Base-by-base conservation (phyloP, 1,140 invertebrate genomes). In the Drosophila quadrilineata region DNA sequence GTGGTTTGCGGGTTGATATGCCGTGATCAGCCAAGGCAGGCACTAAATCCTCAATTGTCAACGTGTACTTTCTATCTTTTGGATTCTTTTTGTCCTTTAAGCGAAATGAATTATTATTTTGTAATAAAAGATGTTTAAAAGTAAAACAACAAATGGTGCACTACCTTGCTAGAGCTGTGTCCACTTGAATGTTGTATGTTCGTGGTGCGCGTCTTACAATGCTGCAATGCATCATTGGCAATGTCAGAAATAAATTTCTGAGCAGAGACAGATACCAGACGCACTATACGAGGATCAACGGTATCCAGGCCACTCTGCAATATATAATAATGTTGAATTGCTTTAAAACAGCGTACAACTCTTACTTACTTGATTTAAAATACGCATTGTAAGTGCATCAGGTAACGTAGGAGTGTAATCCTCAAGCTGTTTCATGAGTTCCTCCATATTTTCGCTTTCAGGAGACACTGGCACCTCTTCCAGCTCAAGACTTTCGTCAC, bases 211-310 rank as follows among this genome's bases (percentile, higher is more conserved):
- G 96, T 96, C 90, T 98, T 98, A 87, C 97, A 98, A 86, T 99
- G 97, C 79, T 99, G 98, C 17, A 99, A 90, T 0, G 98, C 97
- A 92, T 99, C 98, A 89, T 99, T 98, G 0, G 96, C 97, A 72
- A 99, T 96, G 91, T 99, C 98, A 0, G 98, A 98, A 21, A 99
- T 95, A 87, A 99, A 99, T 89, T 99, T 99, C 89, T 99, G 98
- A 12, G 97, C 95, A 3, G 98, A 97, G 31, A 99, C 90, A 0
- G 98, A 98, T 49, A 99, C 94, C 6, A 99, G 91, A 10, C 98
- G 92, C 5, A 92, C 90, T 77, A 97, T 94, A 84, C 97, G 93
- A 2, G 96, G 95, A 91, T 99, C 98, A 48, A 94, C 93, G 1
- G 96, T 93, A 71, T 97, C 95, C 90, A 98, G 98, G 3, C 98